Evolutionary conservation across 2,113 vertebrate species (phyloP), one percentile per base, ranked within the genome.

Genomic region (Todiramphus saurophagus): DNA sequence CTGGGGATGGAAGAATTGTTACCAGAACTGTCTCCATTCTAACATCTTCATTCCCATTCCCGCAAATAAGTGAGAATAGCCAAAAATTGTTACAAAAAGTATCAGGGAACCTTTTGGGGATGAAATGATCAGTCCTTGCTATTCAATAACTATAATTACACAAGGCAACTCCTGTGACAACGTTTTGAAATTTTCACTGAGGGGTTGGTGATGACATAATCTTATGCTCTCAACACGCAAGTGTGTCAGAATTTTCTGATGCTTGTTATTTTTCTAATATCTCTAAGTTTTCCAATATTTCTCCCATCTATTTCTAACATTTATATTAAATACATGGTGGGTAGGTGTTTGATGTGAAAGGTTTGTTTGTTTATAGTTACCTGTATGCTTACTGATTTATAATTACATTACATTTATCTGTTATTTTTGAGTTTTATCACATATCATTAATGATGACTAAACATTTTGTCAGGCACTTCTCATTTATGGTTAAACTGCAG

Each of bases 1-100:
- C 78, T 64, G 28, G 6, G 18, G 21, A 9, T 0, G 0, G 6
- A 5, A 11, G 8, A 6, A 21, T n/a, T 9, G 9, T 19, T 72
- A 27, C 27, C 16, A 31, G 27, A 35, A 12, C 41, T 28, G 27
- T 17, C 53, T 67, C 39, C 4, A 5, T 67, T 77, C 55, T 67
- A 77, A n/a, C 11, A 21, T 10, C n/a, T 41, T 39, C 46, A 12
- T 53, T 25, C 17, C 33, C 12, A 3, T 69, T 64, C 24, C 55
- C 28, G 68, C 48, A 69, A 74, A 8, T 67, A 83, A 74, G 9
- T 25, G 9, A 63, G 41, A 79, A 74, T 28, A 64, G 23, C 8
- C 30, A 90, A 82, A 87, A 77, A 33, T 4, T 2, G 7, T 72
- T 77, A 70, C 19, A 20, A 74, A 86, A 85, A 48, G 13, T 28